Evolutionary conservation across 37 sponge, comb jelly and placozoan species (phyloP), one percentile per base, ranked within the genome.

Genomic region (Tethya wilhelma): DNA sequence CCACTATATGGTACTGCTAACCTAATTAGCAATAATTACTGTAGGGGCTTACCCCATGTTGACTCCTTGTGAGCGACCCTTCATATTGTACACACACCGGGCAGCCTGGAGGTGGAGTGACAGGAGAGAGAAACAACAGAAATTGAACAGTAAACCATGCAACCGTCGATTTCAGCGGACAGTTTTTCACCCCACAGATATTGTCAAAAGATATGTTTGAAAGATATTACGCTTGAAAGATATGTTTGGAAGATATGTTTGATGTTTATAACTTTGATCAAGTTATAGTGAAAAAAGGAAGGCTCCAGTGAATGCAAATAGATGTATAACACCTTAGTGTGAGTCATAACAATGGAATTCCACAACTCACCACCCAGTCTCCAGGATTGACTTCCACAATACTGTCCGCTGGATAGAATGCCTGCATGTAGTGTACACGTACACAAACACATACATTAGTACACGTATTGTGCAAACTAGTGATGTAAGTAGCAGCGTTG

Each of bases 11-110:
- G n/a, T n/a, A n/a, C n/a, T n/a, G n/a, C n/a, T n/a, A n/a, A n/a
- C 32, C 30, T 45, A 12, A 38, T 68, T 31, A 6, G 62, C 7
- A 22, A 64, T 41, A 8, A 11, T 2, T 12, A 28, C 12, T 32
- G 9, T 22, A 22, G 36, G 29, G 30, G 49, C 89, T 83, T 56
- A 93, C 93, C 93, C 93, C 38, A 88, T 87, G 25, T 45, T 14
- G 14, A 81, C 56, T 20, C 29, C 33, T 7, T 81, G 68, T 19
- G 19, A 22, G 14, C 74, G 57, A 0, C 34, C 69, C 4, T 44
- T 23, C 38, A 74, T 89, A 49, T 77, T 73, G 81, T 73, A 93
- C 2, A 72, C 66, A 72, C 90, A 85, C 11, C 85, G 44, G 40
- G 67, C 73, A 59, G 90, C 93, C 87, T 88, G 69, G 4, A 85